Percentiles rank a stretch among this genome's conserved stretches.
phyloP scores from a whole-genome alignment of 53 echinoderm and acorn worm genomes.

The Actinopyga echinites region DNA sequence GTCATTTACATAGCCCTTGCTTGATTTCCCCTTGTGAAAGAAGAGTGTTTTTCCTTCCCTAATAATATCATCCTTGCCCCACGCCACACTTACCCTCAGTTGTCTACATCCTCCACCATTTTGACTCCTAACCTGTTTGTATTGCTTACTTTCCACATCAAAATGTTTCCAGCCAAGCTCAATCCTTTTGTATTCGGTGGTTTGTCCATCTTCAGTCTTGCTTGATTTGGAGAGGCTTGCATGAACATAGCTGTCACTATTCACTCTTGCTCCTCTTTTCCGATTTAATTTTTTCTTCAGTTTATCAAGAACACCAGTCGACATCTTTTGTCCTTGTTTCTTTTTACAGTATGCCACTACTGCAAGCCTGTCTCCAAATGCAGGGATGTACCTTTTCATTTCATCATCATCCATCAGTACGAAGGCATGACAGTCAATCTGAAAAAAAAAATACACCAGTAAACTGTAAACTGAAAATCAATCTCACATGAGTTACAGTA shows the following conservation, averaged over 20 bases:
- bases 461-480: no score
- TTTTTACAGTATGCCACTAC: constrained; percentile 46
- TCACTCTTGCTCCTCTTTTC: neutral
- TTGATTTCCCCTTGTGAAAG: constrained; percentile 40
- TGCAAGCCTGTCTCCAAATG: constrained; percentile 42
- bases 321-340: neutral
- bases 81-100: neutral
- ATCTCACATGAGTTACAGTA: no score
- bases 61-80: neutral
- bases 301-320: no score
- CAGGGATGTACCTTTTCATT: constrained; percentile 41
- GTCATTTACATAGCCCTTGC: constrained; percentile 25
- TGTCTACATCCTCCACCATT: constrained; percentile 32
- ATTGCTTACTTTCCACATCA: constrained; percentile 7
- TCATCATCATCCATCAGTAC: constrained; percentile 36
- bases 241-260: neutral
- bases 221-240: neutral
- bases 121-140: constrained; percentile 47
- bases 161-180: constrained; percentile 55
- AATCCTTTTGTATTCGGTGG: constrained; percentile 10
- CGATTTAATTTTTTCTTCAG: neutral
- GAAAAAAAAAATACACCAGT: no score
- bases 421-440: no score
- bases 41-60: constrained; percentile 2
- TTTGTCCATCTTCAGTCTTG: neutral